These are phyloP conservation scores for Chaetops frenatus DNA, from an alignment of 2,113 vertebrate species.

Conservation along the genomic window DNA sequence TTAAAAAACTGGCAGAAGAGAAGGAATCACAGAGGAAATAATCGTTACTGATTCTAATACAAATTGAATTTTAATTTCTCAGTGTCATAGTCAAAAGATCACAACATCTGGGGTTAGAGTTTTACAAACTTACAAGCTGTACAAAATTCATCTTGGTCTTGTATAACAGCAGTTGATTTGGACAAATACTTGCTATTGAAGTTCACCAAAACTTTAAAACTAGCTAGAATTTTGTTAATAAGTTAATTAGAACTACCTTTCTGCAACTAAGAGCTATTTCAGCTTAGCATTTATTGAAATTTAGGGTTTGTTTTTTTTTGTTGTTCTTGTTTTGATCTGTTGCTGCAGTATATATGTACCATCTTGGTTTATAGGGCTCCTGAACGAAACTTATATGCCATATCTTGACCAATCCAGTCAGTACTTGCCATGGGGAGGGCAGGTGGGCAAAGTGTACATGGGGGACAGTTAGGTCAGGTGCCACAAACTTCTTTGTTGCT, in stretches of 20 bases:
- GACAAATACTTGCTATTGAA: not conserved
- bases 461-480: not conserved
- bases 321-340: not conserved
- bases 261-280: not conserved
- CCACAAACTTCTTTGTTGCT: not conserved
- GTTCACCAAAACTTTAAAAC: not conserved
- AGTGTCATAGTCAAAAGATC: not conserved
- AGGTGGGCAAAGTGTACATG: not conserved
- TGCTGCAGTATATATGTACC: not conserved
- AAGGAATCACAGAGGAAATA: not conserved
- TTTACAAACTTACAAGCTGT: not conserved
- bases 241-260: not conserved
- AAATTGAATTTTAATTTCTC: not conserved
- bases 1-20: not conserved
- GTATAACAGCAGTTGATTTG: not conserved
- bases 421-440: rapidly evolving
- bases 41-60: not conserved
- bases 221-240: not conserved
- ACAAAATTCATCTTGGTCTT: not conserved
- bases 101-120: not conserved
- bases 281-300: not conserved
- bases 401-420: not conserved
- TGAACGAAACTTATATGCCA: too few relatives aligned
- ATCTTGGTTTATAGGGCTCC: too few relatives aligned
- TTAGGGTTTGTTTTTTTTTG: too few relatives aligned